These are phyloP conservation scores for Phymanthus crucifer DNA, from an alignment of 92 coral and sea anemone species.

Conservation along the genomic window DNA sequence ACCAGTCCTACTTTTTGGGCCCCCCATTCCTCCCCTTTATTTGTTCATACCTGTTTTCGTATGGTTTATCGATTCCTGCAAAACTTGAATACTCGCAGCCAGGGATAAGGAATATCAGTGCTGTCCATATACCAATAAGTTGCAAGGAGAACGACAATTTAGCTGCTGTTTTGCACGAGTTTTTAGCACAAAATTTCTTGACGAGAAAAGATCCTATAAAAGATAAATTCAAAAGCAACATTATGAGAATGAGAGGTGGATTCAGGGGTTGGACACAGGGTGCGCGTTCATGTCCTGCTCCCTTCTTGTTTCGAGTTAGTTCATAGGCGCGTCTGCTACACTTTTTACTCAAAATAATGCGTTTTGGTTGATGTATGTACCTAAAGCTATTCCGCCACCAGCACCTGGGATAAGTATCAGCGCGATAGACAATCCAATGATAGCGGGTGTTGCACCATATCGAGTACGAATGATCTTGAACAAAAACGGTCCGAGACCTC, in stretches of 20 bases:
- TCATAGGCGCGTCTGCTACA: no score
- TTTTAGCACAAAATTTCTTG: constrained; percentile 50
- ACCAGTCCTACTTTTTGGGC: no score
- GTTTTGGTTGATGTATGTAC: neutral
- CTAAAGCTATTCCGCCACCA: constrained; percentile 60
- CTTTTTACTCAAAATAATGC: no score
- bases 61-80: constrained; percentile 52
- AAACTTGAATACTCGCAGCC: constrained; percentile 52
- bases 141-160: constrained; percentile 46
- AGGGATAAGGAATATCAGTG: constrained; percentile 63
- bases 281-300: no score
- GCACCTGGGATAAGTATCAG: constrained; percentile 64
- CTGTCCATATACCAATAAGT: constrained; percentile 60
- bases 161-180: constrained; percentile 57
- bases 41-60: constrained; percentile 30
- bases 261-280: no score
- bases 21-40: neutral
- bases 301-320: no score
- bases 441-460: constrained; percentile 52
- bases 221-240: neutral
- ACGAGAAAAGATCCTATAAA: constrained; percentile 52
- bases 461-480: constrained; percentile 61
- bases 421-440: constrained; percentile 59
- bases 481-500: constrained; percentile 60
- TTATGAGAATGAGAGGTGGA: neutral